Percentiles rank a stretch among this genome's conserved stretches.
Evolutionary conservation across 2,113 vertebrate species (phyloP).

Genomic region (Benitochromis conjunctus): DNA sequence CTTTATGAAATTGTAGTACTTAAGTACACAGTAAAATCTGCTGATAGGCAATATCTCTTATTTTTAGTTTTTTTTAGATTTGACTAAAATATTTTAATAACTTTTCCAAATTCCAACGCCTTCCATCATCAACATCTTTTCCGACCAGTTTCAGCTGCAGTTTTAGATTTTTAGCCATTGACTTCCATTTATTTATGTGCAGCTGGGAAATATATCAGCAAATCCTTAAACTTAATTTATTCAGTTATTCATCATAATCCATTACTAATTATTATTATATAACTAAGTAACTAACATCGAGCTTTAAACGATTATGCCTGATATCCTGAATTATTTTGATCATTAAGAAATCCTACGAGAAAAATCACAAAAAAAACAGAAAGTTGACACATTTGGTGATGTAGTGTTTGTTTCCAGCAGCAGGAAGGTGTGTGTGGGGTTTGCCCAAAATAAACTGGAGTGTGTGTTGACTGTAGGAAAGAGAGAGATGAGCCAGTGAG

Average conservation of each 20-base stretch:
- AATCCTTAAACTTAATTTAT: rapidly evolving
- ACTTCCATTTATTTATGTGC: not conserved
- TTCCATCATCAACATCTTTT: not conserved
- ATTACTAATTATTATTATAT: not conserved
- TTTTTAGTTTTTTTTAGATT: not conserved
- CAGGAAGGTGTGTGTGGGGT: not conserved
- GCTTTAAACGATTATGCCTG: rapidly evolving
- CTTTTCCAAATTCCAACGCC: not conserved
- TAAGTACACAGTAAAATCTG: not conserved
- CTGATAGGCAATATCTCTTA: not conserved
- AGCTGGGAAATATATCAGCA: not conserved
- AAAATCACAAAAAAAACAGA: rapidly evolving
- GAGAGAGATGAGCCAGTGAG: not conserved
- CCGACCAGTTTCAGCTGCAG: not conserved
- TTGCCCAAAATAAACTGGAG: not conserved
- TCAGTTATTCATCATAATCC: not conserved
- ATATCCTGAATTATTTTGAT: not conserved
- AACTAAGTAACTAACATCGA: not conserved
- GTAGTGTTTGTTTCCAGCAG: not conserved
- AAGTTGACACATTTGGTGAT: not conserved
- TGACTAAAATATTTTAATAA: not conserved
- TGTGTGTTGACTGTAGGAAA: not conserved
- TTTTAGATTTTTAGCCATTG: not conserved
- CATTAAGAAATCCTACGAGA: not conserved
- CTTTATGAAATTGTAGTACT: not conserved